Base-by-base conservation (phyloP, 2,888 invertebrate genomes). In the Polyploca ridens region DNA sequence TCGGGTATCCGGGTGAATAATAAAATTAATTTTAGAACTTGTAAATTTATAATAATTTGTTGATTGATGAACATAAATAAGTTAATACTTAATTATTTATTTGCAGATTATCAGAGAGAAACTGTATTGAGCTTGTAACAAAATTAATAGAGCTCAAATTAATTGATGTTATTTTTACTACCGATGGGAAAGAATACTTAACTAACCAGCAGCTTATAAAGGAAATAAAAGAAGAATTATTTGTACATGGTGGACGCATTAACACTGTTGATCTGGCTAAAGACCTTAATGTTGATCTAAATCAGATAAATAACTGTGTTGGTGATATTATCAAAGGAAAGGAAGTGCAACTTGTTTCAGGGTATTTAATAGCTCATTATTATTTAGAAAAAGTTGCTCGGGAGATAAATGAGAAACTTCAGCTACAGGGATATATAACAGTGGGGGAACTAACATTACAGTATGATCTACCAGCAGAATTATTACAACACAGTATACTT, bases 141-240 rank as follows among this genome's bases (percentile, higher is more conserved):
- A 97, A 98, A 88, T 91, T 99, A 64, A 95, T 98, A 68, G 97
- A 98, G 77, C 94, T 96, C 58, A 97, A 97, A 81, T 92, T 98
- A 63, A 93, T 99, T 57, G 98, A 99, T 87, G 97, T 99, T 0
- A 96, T 99, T 65, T 98, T 97, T 86, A 99, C 99, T 1, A 97
- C 96, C 76, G 99, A 99, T 95, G 99, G 99, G 13, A 99, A 99
- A 90, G 99, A 99, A 87, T 99, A 99, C 86, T 95, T 99, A 58
- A 99, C 99, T 1, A 98, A 97, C 2, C 96, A 97, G 64, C 98
- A 99, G 83, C 95, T 99, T 66, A 93, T 95, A 27, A 97, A 96
- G 77, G 99, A 99, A 94, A 98, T 99, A 60, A 96, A 96, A 85
- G 98, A 99, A 91, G 99, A 99, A 90, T 91, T 99, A 1, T 97